phyloP scores from a whole-genome alignment of 2,797 vertebrate species.

The Notolepis coatsorum region DNA sequence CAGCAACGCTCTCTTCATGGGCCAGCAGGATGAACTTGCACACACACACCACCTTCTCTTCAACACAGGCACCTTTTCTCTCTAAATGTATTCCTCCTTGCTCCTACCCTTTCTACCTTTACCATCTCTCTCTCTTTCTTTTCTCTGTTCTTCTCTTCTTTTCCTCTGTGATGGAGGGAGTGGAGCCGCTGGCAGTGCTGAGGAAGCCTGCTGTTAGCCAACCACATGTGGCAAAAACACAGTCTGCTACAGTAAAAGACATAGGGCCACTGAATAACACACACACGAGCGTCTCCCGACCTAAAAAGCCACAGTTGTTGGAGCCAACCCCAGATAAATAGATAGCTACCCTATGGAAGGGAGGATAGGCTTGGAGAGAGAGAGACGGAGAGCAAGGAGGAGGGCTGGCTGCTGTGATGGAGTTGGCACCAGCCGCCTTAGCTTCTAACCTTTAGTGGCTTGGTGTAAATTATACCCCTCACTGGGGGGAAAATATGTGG shows the following conservation, averaged over 20 bases:
- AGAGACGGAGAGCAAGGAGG: constrained; percentile 7
- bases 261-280: constrained; percentile 41
- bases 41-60: neutral
- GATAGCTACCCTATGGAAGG: constrained; percentile 17
- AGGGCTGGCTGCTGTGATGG: constrained; percentile 49
- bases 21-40: neutral
- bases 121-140: neutral
- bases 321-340: constrained; percentile 42
- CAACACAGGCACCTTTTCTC: constrained; percentile 5
- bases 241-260: constrained; percentile 31
- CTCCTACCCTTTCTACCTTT: neutral
- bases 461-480: constrained; percentile 81
- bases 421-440: constrained; percentile 64
- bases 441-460: constrained; percentile 75
- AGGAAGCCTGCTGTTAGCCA: constrained; percentile 27
- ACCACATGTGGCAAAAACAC: constrained; percentile 30
- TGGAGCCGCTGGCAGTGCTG: constrained; percentile 14
- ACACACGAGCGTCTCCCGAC: constrained; percentile 17
- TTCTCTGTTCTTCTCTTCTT: neutral
- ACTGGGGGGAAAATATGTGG: constrained; percentile 76
- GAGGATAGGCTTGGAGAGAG: neutral
- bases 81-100: constrained; percentile 7
- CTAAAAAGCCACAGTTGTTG: constrained; percentile 34
- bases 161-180: constrained; percentile 2
- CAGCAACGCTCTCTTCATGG: neutral